Evolutionary conservation across 2,113 vertebrate species (phyloP).

Genomic region (Trematomus loennbergii): DNA sequence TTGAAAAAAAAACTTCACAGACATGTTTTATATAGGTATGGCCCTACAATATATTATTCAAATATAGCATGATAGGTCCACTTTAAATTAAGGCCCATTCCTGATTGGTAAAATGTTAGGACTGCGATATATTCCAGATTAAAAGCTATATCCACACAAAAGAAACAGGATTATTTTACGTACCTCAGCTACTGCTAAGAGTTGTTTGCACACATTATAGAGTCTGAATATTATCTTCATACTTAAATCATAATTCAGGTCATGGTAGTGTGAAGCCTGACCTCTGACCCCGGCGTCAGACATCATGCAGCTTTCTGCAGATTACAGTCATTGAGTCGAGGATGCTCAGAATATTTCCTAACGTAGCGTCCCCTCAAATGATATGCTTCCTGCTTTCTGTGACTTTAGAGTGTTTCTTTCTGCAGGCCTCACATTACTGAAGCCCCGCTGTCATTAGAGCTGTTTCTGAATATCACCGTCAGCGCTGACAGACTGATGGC

Average conservation of each 20-base stretch:
- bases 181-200: not conserved
- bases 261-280: not conserved
- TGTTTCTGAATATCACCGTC: not conserved
- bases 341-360: constrained; percentile 44
- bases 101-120: too few species aligned
- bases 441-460: constrained; percentile 6
- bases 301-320: not conserved
- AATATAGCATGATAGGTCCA: too few species aligned
- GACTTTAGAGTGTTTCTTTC: not conserved
- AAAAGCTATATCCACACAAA: not conserved
- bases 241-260: not conserved
- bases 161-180: too few species aligned
- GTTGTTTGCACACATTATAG: too few species aligned
- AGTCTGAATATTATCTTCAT: not conserved
- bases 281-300: not conserved
- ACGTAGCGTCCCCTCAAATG: constrained; percentile 1
- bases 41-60: too few species aligned
- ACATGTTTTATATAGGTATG: too few species aligned
- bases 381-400: constrained; percentile 1
- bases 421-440: constrained; percentile 6
- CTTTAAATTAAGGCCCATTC: too few species aligned
- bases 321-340: constrained; percentile 15
- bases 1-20: too few species aligned
- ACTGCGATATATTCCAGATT: too few species aligned
- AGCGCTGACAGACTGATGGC: constrained; percentile 15